These are phyloP conservation scores for Rhyacophila evoluta DNA, from an alignment of 2,888 invertebrate species.

Conservation along the genomic window DNA sequence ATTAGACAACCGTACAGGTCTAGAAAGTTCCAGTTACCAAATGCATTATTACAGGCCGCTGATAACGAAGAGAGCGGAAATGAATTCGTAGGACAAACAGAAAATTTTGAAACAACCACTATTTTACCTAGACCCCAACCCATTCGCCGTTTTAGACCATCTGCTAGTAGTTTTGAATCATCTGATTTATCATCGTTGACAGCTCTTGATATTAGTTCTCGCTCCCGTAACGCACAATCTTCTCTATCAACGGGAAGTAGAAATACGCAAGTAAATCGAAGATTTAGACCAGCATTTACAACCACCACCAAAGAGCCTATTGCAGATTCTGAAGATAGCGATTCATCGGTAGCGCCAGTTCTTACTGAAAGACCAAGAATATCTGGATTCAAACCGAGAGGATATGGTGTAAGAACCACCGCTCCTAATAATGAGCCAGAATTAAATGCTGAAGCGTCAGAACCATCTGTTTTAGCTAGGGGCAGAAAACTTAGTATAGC, in stretches of 20 bases:
- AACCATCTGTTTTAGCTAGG: slow-evolving; percentile 43
- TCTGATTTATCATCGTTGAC: slow-evolving; percentile 71
- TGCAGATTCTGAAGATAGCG: slow-evolving; percentile 62
- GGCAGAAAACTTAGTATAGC: slow-evolving; percentile 58
- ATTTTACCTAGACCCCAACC: slow-evolving; percentile 55
- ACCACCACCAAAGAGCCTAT: slow-evolving; percentile 58
- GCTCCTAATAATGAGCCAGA: slow-evolving; percentile 34
- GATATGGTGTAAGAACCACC: slow-evolving; percentile 56
- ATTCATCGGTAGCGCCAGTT: slow-evolving; percentile 64
- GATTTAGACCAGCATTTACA: slow-evolving; percentile 57
- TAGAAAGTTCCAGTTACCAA: slow-evolving; percentile 37
- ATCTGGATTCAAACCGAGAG: slow-evolving; percentile 63
- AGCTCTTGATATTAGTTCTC: slow-evolving; percentile 63
- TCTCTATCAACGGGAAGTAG: slow-evolving; percentile 58
- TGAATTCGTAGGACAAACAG: slow-evolving; percentile 43
- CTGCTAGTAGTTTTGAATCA: slow-evolving; percentile 59
- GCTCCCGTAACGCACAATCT: slow-evolving; percentile 55
- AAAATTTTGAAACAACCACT: slow-evolving; percentile 54
- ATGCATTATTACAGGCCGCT: neutral
- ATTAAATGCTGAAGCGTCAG: slow-evolving; percentile 48
- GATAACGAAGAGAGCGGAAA: slow-evolving; percentile 44
- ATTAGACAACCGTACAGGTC: slow-evolving; percentile 34
- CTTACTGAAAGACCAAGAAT: slow-evolving; percentile 61
- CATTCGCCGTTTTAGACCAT: slow-evolving; percentile 60
- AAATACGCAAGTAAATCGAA: slow-evolving; percentile 51